phyloP scores from a whole-genome alignment of 2,113 vertebrate genomes.

The Tamias sibiricus region DNA sequence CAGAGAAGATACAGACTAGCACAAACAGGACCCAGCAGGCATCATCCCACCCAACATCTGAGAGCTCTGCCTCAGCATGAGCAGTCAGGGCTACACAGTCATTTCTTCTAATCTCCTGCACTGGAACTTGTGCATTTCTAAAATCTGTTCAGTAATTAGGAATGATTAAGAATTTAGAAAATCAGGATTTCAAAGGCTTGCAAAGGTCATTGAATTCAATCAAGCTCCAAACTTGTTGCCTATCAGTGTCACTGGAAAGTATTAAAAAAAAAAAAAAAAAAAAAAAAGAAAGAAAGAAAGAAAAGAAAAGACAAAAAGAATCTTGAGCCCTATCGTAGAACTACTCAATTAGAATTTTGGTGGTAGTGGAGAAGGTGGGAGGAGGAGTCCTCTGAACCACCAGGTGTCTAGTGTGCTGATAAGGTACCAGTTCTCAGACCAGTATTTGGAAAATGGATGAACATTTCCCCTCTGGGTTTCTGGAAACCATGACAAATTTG shows the following conservation, averaged over 20 bases:
- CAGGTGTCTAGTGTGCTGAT: background rate
- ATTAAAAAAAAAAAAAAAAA: background rate
- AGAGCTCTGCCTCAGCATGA: accelerated
- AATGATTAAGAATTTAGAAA: background rate
- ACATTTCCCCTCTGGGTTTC: background rate
- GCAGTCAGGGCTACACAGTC: background rate
- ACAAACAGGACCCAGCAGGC: background rate
- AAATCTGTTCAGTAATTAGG: background rate
- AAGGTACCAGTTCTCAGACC: background rate
- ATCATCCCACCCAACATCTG: accelerated
- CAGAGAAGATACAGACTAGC: background rate
- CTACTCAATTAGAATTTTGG: background rate
- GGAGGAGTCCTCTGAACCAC: no score
- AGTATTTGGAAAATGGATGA: background rate
- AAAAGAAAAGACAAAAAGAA: no score
- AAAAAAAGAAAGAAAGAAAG: no score
- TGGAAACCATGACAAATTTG: background rate
- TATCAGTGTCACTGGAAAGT: background rate
- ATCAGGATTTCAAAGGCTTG: background rate
- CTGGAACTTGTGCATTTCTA: background rate
- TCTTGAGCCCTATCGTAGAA: background rate
- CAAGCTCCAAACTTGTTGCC: background rate
- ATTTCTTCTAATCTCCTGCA: background rate
- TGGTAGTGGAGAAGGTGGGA: background rate
- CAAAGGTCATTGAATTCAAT: background rate